Evolutionary conservation across 2,888 invertebrate species (phyloP), one percentile per base, ranked within the genome.

Genomic region (Pegoplata infirma): DNA sequence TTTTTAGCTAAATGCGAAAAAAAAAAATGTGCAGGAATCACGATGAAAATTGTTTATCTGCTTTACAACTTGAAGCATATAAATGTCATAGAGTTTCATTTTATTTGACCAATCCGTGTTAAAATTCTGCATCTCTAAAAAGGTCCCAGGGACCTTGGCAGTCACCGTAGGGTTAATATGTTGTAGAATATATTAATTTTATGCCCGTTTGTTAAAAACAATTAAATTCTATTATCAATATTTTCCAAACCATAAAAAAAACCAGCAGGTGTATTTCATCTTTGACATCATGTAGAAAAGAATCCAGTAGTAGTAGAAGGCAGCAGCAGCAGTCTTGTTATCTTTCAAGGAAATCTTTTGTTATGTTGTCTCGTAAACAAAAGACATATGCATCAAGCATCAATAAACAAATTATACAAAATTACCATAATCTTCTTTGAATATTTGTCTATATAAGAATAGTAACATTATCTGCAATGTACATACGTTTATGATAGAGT

Each of bases 331-430:
- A 36, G 36, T 5, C 17, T 5, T 23, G 8, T 17, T 17, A 17
- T 17, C 8, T 10, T 1, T 12, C 16, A 36, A 36, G 28, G 16
- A 51, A 51, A 58, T 46, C 16, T 47, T 56, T 46, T 74, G 32
- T 59, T 67, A 14, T 49, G 23, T n/a, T 55, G 19, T 32, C n/a
- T n/a, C 23, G 21, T 32, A 14, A 66, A 56, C 61, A 76, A 61
- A 67, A 61, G 58, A 40, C 61, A 63, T 67, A 55, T 73, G 67
- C 44, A 61, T 59, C 25, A 72, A 55, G 28, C 61, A 71, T 63
- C 68, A 76, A 67, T 80, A 80, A 73, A 73, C 78, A 81, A 81
- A 81, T 81, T 81, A 63, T 61, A 77, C 68, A 76, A 75, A 80
- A 81, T 82, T 82, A 81, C 59, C 81, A 76, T 81, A 79, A 81